Base-by-base conservation (phyloP, 1,140 invertebrate species). In the Zaprionus tsacasi region DNA sequence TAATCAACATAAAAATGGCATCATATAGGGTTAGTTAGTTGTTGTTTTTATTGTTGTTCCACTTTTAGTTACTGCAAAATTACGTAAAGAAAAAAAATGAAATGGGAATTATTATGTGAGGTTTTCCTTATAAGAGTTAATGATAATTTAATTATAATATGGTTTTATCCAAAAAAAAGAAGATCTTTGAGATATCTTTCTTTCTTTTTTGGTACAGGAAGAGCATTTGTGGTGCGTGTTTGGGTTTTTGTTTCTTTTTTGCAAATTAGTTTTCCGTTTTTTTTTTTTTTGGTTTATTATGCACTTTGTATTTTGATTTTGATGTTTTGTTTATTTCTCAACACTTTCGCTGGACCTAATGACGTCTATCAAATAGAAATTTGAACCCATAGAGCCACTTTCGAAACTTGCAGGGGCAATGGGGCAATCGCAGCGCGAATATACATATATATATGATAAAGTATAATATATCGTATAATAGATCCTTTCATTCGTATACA, bases 1-100 rank as follows among this genome's bases (percentile, higher is more conserved):
- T 82, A 86, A 82, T 86, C 76, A 87, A 79, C 67, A 72, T 70
- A 30, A 38, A 71, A 81, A 78, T 85, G 82, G 75, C 82, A 85
- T 85, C 78, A 78, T 72, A 81, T 55, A 70, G 45, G 1, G 10
- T 13, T 63, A 36, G 36, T 60, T 57, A 17, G 12, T 35, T 12
- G n/a, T 35, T 55, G 40, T 64, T 57, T 25, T 25, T 70, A 13
- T 38, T 27, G 36, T 76, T 60, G 27, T 27, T 45, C 17, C 21
- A 10, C 50, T 72, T 30, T 30, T 7, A 21, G 45, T 50, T 64
- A 36, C 30, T 33, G 54, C 33, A 35, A 64, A 58, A 70, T 75
- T 75, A 64, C 55, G 50, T 76, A 71, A 58, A 17, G 25, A 52
- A 45, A 45, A 15, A 17, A 43, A 52, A n/a, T n/a, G 54, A 58